Conservation (phyloP, 2,113 vertebrate species). For the Pipra filicauda region DNA sequence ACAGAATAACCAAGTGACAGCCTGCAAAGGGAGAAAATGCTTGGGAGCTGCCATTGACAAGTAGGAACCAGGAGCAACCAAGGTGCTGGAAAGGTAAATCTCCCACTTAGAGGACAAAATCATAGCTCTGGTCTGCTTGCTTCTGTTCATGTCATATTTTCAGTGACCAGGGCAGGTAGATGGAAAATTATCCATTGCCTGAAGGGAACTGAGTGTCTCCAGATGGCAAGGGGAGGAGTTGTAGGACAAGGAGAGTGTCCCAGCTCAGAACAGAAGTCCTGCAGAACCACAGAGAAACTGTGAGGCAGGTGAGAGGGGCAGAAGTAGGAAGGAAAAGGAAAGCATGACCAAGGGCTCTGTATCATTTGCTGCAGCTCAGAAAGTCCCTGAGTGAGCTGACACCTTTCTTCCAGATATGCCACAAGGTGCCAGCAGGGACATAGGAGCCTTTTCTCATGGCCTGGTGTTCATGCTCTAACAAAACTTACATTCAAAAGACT, state of each 20-base stretch:
- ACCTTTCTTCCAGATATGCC: not conserved
- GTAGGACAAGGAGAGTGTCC: not conserved
- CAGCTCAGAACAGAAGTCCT: not conserved
- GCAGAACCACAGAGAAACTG: not conserved
- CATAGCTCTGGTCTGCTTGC: not conserved
- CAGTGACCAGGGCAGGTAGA: not conserved
- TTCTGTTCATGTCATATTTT: not conserved
- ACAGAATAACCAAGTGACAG: not conserved
- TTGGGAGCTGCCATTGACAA: not conserved
- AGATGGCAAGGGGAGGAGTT: not conserved
- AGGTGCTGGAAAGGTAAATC: not conserved
- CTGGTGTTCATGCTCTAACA: not conserved
- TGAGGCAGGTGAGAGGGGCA: not conserved
- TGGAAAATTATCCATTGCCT: not conserved
- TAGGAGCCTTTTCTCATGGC: not conserved
- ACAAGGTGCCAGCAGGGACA: not conserved
- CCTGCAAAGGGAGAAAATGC: not conserved
- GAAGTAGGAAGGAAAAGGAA: not conserved
- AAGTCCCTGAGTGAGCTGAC: not conserved
- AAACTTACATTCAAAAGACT: not conserved
- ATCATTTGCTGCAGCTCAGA: not conserved
- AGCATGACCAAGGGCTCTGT: not conserved
- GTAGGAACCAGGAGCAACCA: not conserved
- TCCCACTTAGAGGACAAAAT: not conserved
- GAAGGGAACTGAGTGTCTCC: not conserved